Conservation (phyloP, 1,140 invertebrate genomes). For the Ips typographus region DNA sequence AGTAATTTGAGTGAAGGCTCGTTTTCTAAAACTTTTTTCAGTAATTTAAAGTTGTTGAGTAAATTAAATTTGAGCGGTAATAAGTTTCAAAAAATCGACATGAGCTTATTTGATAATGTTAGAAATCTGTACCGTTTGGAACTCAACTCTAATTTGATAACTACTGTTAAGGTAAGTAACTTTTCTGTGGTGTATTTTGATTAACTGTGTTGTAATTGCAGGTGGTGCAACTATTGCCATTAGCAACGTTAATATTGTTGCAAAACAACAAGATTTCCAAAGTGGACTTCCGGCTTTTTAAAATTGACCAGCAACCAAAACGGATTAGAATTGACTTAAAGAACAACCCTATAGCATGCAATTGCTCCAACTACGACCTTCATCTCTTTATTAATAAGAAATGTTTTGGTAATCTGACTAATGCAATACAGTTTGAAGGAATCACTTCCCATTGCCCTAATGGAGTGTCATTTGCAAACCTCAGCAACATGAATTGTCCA, state of each 20-base stretch:
- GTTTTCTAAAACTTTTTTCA: too few species aligned
- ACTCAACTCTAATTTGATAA: background rate
- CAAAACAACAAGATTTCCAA: too few species aligned
- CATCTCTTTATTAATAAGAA: background rate
- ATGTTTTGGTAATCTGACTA: background rate
- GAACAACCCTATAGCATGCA: background rate
- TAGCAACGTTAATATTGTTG: too few species aligned
- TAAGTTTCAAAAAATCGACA: background rate
- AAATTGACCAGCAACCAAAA: too few species aligned
- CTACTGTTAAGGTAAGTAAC: background rate
- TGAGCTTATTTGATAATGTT: background rate
- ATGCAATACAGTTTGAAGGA: too few species aligned
- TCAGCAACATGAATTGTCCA: background rate
- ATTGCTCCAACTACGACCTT: background rate
- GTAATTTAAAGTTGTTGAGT: background rate
- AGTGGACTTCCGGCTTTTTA: too few species aligned
- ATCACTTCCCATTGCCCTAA: too few species aligned
- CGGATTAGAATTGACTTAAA: background rate
- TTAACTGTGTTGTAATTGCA: too few species aligned
- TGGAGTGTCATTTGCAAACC: too few species aligned
- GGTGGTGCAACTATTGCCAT: too few species aligned
- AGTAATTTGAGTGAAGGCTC: too few species aligned
- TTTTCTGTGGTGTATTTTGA: too few species aligned
- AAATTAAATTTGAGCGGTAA: background rate
- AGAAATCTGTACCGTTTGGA: background rate